Evolutionary conservation across 1,140 invertebrate species (phyloP).

Genomic region (Drosophila sucinea): DNA sequence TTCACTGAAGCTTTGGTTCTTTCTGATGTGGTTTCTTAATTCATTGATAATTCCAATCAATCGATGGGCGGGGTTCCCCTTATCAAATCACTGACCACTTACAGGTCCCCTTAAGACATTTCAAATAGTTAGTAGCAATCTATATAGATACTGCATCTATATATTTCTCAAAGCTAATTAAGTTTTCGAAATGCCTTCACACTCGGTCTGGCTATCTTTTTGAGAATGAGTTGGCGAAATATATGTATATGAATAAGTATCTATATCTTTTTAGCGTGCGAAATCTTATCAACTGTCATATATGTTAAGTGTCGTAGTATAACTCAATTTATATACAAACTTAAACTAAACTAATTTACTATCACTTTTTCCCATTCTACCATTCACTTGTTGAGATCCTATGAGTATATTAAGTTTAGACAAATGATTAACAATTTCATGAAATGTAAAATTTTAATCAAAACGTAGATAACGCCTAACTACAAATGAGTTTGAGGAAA

Average conservation of each 20-base stretch:
- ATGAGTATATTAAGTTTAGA: neutral
- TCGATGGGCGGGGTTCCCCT: too few species aligned
- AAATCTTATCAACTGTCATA: constrained; percentile 55
- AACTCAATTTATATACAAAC: constrained; percentile 33
- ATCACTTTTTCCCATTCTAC: constrained; percentile 20
- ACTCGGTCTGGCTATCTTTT: neutral
- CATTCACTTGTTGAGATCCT: neutral
- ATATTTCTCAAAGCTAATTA: neutral
- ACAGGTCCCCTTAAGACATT: neutral
- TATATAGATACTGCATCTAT: neutral
- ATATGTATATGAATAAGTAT: constrained; percentile 5
- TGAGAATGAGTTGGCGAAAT: neutral
- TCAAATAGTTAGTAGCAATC: neutral
- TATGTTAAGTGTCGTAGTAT: constrained; percentile 51
- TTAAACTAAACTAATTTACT: constrained; percentile 46
- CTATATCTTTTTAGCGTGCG: constrained; percentile 17
- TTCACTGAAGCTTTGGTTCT: too few species aligned
- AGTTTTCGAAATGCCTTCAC: neutral
- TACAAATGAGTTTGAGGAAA: too few species aligned
- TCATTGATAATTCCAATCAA: too few species aligned
- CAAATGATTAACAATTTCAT: too few species aligned
- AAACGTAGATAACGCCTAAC: too few species aligned
- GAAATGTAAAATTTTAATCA: too few species aligned
- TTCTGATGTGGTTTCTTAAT: too few species aligned
- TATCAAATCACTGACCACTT: neutral